Evolutionary conservation across 2,797 vertebrate species (phyloP), one percentile per base, ranked within the genome.

Genomic region (Sebastolobus alascanus): DNA sequence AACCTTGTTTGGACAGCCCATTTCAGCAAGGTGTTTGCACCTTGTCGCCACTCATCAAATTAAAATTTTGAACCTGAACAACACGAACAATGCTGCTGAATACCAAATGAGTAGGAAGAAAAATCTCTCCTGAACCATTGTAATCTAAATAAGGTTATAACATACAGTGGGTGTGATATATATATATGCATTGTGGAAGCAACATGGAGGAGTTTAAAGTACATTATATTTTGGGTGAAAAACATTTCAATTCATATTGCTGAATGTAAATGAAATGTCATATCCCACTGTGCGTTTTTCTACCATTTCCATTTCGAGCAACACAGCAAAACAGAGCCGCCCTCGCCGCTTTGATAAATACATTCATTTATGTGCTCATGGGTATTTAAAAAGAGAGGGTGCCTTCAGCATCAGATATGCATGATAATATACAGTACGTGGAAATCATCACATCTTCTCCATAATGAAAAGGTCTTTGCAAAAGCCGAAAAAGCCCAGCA

Each of bases 371-470:
- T 95, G 82, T 92, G 87, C 77, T 79, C 20, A 52, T 16, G 74
- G 83, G 76, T 91, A 81, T 93, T 93, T 93, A 87, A 91, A 88
- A 89, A 90, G 80, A 87, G 76, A 82, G 40, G 87, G 75, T 54
- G 68, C 75, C 79, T 86, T 89, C 63, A 80, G 79, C 88, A 87
- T 93, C 90, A 84, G 72, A 86, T 90, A 88, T 86, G 87, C 88
- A 93, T 92, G 89, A 92, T 92, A 89, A 89, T 90, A 93, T 87
- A 90, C 68, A 82, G 63, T 79, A 79, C 75, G 86, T 77, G 73
- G 84, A 89, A 92, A 88, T 87, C 78, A 92, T 85, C 86, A 87
- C 84, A 91, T 91, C 90, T 91, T 80, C 91, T 92, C 68, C 37
- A 68, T 89, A 92, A 94, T 92, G 86, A 93, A 93, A 93, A 87